These are phyloP conservation scores for Phalloptychus januarius DNA, from an alignment of 2,797 vertebrate species.

Conservation along the genomic window DNA sequence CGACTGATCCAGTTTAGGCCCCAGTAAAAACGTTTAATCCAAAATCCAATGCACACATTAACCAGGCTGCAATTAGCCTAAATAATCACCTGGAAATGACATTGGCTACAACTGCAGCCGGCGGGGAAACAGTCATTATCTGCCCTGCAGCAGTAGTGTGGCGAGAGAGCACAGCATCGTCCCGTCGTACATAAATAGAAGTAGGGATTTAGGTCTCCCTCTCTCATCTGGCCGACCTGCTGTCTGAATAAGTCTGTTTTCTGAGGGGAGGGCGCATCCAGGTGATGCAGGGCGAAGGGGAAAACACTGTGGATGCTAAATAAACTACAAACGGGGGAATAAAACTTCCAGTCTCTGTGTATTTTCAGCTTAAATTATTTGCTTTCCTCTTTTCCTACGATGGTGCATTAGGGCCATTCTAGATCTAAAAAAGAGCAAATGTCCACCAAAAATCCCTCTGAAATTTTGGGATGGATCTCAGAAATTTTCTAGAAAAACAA, in stretches of 20 bases:
- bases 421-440: no score
- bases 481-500: no score
- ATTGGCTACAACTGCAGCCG: constrained; percentile 53
- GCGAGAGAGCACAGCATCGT: constrained; percentile 63
- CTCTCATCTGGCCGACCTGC: constrained; percentile 67
- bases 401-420: no score
- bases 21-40: constrained; percentile 49
- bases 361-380: constrained; percentile 4
- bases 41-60: constrained; percentile 58
- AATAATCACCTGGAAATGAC: constrained; percentile 64
- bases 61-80: constrained; percentile 69
- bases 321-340: not conserved
- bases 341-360: not conserved
- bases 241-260: constrained; percentile 39
- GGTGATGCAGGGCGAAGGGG: constrained; percentile 64
- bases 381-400: not conserved
- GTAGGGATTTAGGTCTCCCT: constrained; percentile 75
- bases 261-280: constrained; percentile 51
- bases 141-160: constrained; percentile 55
- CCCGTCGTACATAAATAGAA: constrained; percentile 72
- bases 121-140: constrained; percentile 39
- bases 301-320: constrained; percentile 34
- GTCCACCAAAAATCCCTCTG: no score
- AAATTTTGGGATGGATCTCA: no score
- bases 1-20: constrained; percentile 31